Percentiles rank a stretch among this genome's conserved stretches.
Evolutionary conservation across 1,140 invertebrate genomes (phyloP).

Genomic region (Eriocheir sinensis): DNA sequence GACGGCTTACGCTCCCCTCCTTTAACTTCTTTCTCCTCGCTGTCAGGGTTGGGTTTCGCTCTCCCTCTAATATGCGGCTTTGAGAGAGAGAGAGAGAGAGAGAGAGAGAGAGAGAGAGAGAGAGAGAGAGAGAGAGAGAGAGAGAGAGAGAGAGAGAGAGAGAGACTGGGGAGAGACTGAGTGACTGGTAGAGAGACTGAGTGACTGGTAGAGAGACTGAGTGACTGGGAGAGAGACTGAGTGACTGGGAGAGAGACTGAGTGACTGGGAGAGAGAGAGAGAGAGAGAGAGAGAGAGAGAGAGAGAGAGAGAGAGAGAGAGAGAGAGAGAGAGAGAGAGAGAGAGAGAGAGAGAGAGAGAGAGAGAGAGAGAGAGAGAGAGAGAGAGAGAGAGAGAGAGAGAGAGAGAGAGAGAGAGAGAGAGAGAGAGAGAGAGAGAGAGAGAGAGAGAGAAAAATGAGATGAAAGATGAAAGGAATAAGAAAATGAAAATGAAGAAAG

Average conservation of each 20-base stretch:
- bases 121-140: constrained; percentile 44
- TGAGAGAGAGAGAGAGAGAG: constrained; percentile 25
- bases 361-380: constrained; percentile 14
- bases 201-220: background rate
- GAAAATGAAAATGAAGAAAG: background rate
- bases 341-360: constrained; percentile 43
- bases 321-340: constrained; percentile 21
- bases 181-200: background rate
- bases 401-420: background rate
- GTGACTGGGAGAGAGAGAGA: background rate
- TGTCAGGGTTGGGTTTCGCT: no score
- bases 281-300: background rate
- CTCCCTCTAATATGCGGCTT: background rate
- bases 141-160: background rate
- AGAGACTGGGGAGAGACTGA: background rate
- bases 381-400: background rate
- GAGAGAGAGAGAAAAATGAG: background rate
- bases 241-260: background rate
- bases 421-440: background rate
- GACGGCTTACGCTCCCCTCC: no score
- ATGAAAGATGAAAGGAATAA: background rate
- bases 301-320: background rate
- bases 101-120: constrained; percentile 36
- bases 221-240: no score
- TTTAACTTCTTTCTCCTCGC: no score